These are phyloP conservation scores for Conops quadrifasciatus DNA, from an alignment of 2,888 invertebrate species.

Conservation along the genomic window DNA sequence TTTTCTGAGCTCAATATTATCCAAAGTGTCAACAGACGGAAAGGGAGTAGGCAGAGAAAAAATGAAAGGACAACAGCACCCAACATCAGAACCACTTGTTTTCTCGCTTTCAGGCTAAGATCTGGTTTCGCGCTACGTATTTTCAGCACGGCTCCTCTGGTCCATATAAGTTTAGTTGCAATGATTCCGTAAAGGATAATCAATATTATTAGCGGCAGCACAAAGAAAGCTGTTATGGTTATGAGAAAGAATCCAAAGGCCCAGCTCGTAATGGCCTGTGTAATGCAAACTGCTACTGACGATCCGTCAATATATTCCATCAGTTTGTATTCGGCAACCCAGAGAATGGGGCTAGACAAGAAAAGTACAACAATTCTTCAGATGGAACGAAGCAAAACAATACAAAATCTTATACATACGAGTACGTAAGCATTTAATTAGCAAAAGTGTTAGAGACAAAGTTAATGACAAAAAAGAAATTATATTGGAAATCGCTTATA, in stretches of 20 bases:
- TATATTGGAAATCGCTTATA: no score
- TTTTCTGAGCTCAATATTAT: slow-evolving; percentile 80
- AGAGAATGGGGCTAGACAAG: slow-evolving; percentile 80
- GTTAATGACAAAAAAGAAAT: no score
- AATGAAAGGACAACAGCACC: slow-evolving; percentile 87
- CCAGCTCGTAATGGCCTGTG: slow-evolving; percentile 79
- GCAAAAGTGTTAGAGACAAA: no score
- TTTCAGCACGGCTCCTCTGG: slow-evolving; percentile 71
- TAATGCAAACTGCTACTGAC: slow-evolving; percentile 79
- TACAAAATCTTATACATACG: no score
- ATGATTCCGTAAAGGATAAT: slow-evolving; percentile 84
- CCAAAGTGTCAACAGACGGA: slow-evolving; percentile 83
- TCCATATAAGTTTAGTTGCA: slow-evolving; percentile 80
- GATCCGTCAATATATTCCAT: slow-evolving; percentile 76
- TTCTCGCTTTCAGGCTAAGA: slow-evolving; percentile 77
- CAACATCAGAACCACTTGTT: slow-evolving; percentile 87
- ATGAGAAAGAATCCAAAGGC: slow-evolving; percentile 81
- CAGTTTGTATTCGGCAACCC: slow-evolving; percentile 77
- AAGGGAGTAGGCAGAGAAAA: slow-evolving; percentile 88
- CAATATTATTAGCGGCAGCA: slow-evolving; percentile 81
- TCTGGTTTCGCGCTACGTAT: slow-evolving; percentile 77
- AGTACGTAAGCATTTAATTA: no score
- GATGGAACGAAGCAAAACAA: background rate
- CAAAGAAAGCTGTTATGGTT: slow-evolving; percentile 81
- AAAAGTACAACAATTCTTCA: slow-evolving; percentile 47